Evolutionary conservation across 1,140 invertebrate species (phyloP).

Genomic region (Drosophila setifemur): DNA sequence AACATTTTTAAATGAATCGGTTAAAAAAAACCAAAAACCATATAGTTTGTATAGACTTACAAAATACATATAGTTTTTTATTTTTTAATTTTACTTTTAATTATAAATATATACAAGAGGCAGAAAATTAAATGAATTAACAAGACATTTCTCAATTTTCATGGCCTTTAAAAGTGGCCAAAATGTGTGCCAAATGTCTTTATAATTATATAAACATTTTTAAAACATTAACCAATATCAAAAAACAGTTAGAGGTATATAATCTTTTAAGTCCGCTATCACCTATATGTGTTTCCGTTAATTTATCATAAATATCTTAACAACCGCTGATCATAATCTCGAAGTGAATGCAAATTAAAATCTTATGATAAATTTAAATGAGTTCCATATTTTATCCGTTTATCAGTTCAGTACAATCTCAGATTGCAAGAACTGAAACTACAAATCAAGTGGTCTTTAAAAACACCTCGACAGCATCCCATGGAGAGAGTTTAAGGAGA

Average conservation of each 20-base stretch:
- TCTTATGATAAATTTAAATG: slow-evolving; percentile 1
- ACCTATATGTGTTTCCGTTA: background rate
- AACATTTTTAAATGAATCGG: too few species aligned
- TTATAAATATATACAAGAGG: too few species aligned
- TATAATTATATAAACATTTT: too few species aligned
- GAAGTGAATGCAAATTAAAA: background rate
- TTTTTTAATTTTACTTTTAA: background rate
- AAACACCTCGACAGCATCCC: too few species aligned
- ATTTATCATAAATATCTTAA: background rate
- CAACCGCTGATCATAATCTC: background rate
- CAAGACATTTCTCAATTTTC: too few species aligned
- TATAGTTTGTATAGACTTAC: too few species aligned
- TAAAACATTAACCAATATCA: too few species aligned
- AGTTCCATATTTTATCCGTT: background rate
- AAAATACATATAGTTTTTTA: background rate
- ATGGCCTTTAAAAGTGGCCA: too few species aligned
- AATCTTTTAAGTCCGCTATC: too few species aligned
- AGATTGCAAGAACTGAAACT: background rate
- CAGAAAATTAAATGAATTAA: too few species aligned
- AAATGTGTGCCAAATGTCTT: too few species aligned
- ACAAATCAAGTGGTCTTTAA: slow-evolving; percentile 8
- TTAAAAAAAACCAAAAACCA: too few species aligned
- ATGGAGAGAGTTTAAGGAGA: background rate
- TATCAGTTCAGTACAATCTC: background rate
- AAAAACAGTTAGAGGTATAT: background rate